Evolutionary conservation across 2,888 invertebrate genomes (phyloP), one percentile per base, ranked within the genome.

Genomic region (Acleris holmiana): DNA sequence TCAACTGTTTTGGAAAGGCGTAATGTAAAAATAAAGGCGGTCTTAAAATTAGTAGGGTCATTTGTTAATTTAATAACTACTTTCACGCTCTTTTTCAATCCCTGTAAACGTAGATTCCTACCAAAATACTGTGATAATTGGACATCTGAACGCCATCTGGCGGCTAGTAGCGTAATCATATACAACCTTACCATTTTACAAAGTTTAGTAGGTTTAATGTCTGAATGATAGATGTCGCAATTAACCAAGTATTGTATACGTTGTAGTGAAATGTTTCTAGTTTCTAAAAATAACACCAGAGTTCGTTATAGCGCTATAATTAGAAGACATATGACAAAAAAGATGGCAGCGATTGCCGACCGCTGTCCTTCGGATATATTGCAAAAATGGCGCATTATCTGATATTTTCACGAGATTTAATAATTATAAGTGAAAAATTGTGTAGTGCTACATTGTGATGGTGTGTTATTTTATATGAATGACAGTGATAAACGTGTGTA

Each of bases 271-370:
- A 73, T 79, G 61, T 80, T 65, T 57, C 77, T 86, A 87, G 82
- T 91, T 84, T 88, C 91, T 92, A 92, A 91, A 91, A 91, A 92
- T 92, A 92, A 89, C 91, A 85, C 91, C 86, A 92, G 92, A 92
- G 92, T 92, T 91, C 92, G 91, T 92, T 86, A 78, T 83, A 87
- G 87, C 91, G 88, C 88, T 92, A 92, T 89, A 89, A 86, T 91
- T 92, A 91, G 92, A 90, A 91, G 90, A 90, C 89, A 90, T 92
- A 91, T 92, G 92, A 91, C 91, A 91, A 91, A 91, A 92, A 92
- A 92, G 91, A 92, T 92, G 92, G 92, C 91, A 91, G 91, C 91
- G 91, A 86, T 80, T 82, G 91, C 88, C 86, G 91, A 88, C 87
- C 86, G 88, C 89, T 86, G 91, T 89, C 85, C 86, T 84, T 88